Percentiles rank a stretch among this genome's conserved stretches.
Conservation (phyloP, 2,113 vertebrate species). For the Phyllostomus hastatus region DNA sequence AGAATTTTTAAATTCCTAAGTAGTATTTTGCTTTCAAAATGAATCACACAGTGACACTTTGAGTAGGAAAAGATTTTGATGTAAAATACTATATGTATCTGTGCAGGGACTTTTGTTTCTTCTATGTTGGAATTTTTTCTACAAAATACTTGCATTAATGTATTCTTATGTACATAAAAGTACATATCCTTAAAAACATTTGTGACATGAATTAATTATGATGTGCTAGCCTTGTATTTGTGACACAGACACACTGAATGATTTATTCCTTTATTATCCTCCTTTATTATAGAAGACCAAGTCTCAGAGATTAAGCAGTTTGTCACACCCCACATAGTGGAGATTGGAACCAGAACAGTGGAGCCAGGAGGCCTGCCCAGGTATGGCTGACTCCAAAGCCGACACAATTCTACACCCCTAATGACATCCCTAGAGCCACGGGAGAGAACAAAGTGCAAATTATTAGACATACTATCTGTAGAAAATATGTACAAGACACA, state of each 20-base stretch:
- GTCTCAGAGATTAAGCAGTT: neutral
- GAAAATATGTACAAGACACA: neutral
- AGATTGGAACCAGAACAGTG: neutral
- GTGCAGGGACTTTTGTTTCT: neutral
- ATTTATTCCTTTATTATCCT: neutral
- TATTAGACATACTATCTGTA: neutral
- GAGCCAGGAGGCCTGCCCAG: neutral
- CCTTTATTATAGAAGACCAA: neutral
- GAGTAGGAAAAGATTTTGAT: neutral
- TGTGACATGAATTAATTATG: neutral
- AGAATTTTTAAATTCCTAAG: neutral
- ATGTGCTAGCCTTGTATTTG: neutral
- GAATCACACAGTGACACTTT: neutral
- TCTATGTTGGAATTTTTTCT: neutral
- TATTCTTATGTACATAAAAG: neutral
- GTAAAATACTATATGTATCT: neutral
- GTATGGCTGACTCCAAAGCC: neutral
- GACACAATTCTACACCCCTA: neutral
- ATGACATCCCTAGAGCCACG: neutral
- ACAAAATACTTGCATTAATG: neutral
- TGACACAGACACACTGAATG: neutral
- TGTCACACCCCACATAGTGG: neutral
- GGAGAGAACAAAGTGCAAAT: neutral
- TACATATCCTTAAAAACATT: neutral
- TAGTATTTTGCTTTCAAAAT: slow-evolving; percentile 2